Evolutionary conservation across 2,888 invertebrate genomes (phyloP).

Genomic region (Oxyscelio sp.): DNA sequence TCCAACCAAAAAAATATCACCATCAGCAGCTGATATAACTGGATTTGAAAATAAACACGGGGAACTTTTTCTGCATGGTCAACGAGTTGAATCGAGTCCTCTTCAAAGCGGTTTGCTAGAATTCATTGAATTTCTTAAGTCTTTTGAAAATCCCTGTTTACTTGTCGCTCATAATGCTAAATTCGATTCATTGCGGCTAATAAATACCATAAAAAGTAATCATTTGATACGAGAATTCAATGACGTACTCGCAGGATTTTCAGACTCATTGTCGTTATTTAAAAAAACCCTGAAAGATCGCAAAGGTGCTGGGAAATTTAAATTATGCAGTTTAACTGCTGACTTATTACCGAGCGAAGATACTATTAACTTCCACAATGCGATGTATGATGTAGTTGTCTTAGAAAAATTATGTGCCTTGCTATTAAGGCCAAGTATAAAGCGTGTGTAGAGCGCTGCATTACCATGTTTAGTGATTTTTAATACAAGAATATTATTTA

Average conservation of each 20-base stretch:
- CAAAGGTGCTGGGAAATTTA: slow-evolving; percentile 28
- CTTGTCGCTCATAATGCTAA: slow-evolving; percentile 44
- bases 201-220: not conserved
- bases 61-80: too few relatives aligned
- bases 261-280: slow-evolving; percentile 8
- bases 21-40: slow-evolving; percentile 28
- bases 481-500: too few relatives aligned
- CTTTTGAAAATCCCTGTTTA: slow-evolving; percentile 23
- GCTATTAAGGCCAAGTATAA: too few relatives aligned
- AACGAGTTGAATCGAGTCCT: too few relatives aligned
- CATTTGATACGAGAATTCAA: not conserved
- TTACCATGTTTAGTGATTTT: too few relatives aligned
- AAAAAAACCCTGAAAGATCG: slow-evolving; percentile 15
- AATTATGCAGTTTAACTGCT: slow-evolving; percentile 1
- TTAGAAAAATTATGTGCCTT: not conserved
- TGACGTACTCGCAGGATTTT: slow-evolving; percentile 7
- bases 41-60: slow-evolving; percentile 36
- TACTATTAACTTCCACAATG: slow-evolving; percentile 9
- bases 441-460: too few relatives aligned
- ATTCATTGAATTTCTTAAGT: too few relatives aligned
- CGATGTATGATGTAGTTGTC: slow-evolving; percentile 1
- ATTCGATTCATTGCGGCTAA: slow-evolving; percentile 30
- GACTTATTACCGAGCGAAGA: slow-evolving; percentile 11
- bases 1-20: slow-evolving; percentile 42
- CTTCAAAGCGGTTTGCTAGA: too few relatives aligned